Percentiles rank a stretch among this genome's conserved stretches.
These are phyloP conservation scores for Nothocercus julius DNA, from an alignment of 2,113 vertebrate genomes.

Conservation along the genomic window DNA sequence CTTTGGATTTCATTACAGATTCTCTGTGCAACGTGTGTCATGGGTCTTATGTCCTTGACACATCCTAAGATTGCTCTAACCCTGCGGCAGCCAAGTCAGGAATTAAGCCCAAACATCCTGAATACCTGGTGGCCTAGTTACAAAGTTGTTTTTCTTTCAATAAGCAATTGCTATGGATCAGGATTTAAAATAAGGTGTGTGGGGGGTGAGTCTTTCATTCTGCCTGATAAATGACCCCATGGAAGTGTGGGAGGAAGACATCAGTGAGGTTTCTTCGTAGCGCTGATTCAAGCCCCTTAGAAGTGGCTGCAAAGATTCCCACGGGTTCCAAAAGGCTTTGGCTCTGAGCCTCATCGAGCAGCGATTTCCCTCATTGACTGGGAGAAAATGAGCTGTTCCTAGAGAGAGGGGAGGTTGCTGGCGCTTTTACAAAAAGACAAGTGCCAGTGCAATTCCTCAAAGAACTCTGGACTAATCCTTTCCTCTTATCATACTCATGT, in stretches of 20 bases:
- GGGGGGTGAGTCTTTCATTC: neutral
- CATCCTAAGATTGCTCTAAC: neutral
- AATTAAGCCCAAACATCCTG: neutral
- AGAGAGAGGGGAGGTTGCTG: conserved; percentile 49
- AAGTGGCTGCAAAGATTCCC: conserved; percentile 31
- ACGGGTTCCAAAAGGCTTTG: conserved; percentile 38
- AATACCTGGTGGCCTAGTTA: neutral
- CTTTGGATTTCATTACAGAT: neutral
- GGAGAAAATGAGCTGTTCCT: conserved; percentile 41
- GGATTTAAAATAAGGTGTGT: neutral
- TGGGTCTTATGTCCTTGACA: neutral
- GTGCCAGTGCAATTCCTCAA: conserved; percentile 53
- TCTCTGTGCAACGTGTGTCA: neutral
- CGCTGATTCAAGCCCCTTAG: neutral
- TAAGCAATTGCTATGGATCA: neutral
- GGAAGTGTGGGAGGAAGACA: neutral
- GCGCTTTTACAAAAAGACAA: conserved; percentile 50
- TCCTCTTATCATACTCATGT: conserved; percentile 50
- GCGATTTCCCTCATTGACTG: conserved; percentile 30
- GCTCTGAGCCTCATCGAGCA: conserved; percentile 22
- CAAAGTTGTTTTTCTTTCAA: neutral
- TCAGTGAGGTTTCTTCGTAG: neutral
- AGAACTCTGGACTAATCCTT: conserved; percentile 47
- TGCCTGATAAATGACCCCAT: neutral
- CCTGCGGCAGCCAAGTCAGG: neutral